Conservation (phyloP, 2,113 vertebrate species). For the Nerophis lumbriciformis region DNA sequence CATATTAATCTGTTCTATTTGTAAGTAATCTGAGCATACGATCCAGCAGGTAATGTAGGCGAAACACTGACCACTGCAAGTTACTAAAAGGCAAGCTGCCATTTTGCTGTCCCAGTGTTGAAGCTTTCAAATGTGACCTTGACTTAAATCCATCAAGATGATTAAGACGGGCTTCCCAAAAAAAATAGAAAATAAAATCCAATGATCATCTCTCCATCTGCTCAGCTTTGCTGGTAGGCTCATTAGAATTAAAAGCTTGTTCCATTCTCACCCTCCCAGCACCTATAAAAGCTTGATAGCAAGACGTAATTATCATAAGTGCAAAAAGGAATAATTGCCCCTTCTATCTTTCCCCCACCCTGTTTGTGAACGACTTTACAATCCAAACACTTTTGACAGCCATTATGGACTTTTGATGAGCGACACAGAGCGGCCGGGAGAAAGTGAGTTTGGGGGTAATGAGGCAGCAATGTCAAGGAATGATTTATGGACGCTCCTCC, state of each 20-base stretch:
- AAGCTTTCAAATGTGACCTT: constrained; percentile 71
- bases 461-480: constrained; percentile 62
- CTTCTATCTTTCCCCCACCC: not conserved
- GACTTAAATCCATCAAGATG: constrained; percentile 69
- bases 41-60: too few relatives aligned
- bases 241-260: constrained; percentile 59
- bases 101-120: constrained; percentile 37
- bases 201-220: constrained; percentile 35
- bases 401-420: constrained; percentile 65
- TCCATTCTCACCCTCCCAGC: constrained; percentile 48
- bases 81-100: too few relatives aligned
- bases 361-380: constrained; percentile 58
- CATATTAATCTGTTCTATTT: too few relatives aligned
- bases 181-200: constrained; percentile 21
- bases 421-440: constrained; percentile 44
- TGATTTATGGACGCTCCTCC: constrained; percentile 60
- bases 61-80: too few relatives aligned
- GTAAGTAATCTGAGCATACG: too few relatives aligned
- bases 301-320: constrained; percentile 57
- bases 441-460: constrained; percentile 61
- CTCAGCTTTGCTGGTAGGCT: constrained; percentile 7
- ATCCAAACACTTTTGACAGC: constrained; percentile 61
- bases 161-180: constrained; percentile 27
- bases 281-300: constrained; percentile 39
- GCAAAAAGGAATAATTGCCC: constrained; percentile 44